Conservation (phyloP, 2,888 invertebrate genomes). For the Epinotia ramella region DNA sequence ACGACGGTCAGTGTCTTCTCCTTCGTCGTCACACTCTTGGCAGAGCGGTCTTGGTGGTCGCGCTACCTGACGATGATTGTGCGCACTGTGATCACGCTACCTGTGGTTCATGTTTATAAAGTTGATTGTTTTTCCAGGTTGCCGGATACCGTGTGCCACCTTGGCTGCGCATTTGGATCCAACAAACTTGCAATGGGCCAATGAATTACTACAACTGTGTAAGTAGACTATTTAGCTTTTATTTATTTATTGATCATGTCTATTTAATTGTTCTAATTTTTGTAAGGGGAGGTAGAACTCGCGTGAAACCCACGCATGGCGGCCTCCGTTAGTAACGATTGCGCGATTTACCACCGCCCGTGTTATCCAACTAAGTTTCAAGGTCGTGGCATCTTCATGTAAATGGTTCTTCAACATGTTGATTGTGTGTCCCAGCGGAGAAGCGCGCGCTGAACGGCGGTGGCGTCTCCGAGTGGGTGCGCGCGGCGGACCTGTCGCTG, state of each 20-base stretch:
- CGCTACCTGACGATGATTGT: too few species aligned
- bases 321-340: too few species aligned
- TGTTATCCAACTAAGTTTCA: too few species aligned
- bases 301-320: too few species aligned
- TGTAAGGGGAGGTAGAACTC: too few species aligned
- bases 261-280: neutral
- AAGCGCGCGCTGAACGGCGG: slow-evolving; percentile 59
- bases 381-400: too few species aligned
- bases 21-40: too few species aligned
- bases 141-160: slow-evolving; percentile 61
- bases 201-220: slow-evolving; percentile 73
- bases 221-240: slow-evolving; percentile 51
- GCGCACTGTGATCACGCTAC: neutral
- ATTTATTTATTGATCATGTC: neutral
- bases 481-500: slow-evolving; percentile 76
- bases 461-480: slow-evolving; percentile 67
- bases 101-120: neutral
- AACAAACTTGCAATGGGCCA: slow-evolving; percentile 70
- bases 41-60: slow-evolving; percentile 61
- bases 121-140: slow-evolving; percentile 56
- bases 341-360: too few species aligned
- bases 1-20: slow-evolving; percentile 59
- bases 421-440: slow-evolving; percentile 59
- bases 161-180: slow-evolving; percentile 71
- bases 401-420: neutral